Evolutionary conservation across 2,888 invertebrate species (phyloP).

Genomic region (Hermaeophaga mercurialis): DNA sequence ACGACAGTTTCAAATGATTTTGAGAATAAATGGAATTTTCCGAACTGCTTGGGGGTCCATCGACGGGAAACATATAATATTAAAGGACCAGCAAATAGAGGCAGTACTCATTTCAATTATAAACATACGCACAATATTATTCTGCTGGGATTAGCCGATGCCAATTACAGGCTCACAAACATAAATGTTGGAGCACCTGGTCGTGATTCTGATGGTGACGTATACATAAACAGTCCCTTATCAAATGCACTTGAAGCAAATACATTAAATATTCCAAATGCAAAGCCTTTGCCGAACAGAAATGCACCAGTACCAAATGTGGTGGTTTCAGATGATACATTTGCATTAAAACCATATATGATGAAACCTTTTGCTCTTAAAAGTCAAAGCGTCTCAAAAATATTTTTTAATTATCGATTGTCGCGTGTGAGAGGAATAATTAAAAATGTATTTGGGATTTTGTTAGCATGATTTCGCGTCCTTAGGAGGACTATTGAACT

Average conservation of each 20-base stretch:
- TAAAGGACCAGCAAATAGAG: slow-evolving; percentile 27
- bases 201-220: slow-evolving; percentile 32
- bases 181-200: slow-evolving; percentile 31
- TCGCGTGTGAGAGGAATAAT: no score
- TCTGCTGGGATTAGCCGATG: slow-evolving; percentile 42
- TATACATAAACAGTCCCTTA: slow-evolving; percentile 33
- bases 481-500: no score
- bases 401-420: no score
- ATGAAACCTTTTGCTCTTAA: slow-evolving; percentile 26
- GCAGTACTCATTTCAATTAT: slow-evolving; percentile 34
- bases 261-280: slow-evolving; percentile 33
- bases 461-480: no score
- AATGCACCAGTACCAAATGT: slow-evolving; percentile 33
- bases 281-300: slow-evolving; percentile 25
- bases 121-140: neutral
- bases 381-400: no score
- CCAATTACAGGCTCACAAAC: slow-evolving; percentile 36
- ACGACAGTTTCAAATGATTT: slow-evolving; percentile 29
- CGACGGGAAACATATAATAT: slow-evolving; percentile 43
- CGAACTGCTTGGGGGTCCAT: slow-evolving; percentile 38
- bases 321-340: slow-evolving; percentile 41
- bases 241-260: slow-evolving; percentile 25
- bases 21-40: slow-evolving; percentile 38
- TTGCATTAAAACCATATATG: slow-evolving; percentile 35
- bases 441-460: no score